A percentile compares a stretch with the other conserved stretches of the same genome.
Conservation (phyloP, 2,888 invertebrate species). For the Alentia gelatinosa region DNA sequence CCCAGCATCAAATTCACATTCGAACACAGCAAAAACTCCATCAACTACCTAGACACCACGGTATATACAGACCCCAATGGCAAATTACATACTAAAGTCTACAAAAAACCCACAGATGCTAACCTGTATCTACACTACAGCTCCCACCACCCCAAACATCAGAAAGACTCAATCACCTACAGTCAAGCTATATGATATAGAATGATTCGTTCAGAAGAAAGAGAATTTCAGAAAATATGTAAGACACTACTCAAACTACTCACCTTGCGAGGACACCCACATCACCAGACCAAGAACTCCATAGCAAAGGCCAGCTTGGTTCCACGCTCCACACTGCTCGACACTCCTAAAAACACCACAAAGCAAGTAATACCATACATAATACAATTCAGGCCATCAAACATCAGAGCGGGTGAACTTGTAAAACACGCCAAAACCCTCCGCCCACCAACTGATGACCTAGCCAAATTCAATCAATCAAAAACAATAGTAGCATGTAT, state of each 20-base stretch:
- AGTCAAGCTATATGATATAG: neutral
- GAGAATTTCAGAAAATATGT: neutral
- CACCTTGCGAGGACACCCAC: neutral
- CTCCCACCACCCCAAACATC: neutral
- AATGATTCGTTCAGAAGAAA: neutral
- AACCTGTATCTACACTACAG: slow-evolving; percentile 13
- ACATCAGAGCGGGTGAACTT: neutral
- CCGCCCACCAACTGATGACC: neutral
- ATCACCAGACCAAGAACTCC: neutral
- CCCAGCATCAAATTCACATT: neutral
- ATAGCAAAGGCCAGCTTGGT: neutral
- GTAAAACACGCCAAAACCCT: neutral
- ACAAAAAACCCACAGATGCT: slow-evolving; percentile 20
- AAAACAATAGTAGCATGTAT: neutral
- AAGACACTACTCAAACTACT: neutral
- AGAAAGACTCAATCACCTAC: slow-evolving; percentile 5
- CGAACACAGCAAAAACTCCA: neutral
- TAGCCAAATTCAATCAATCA: neutral
- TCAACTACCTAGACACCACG: slow-evolving; percentile 37
- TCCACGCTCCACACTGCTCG: neutral
- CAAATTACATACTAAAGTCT: neutral
- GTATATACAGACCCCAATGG: neutral
- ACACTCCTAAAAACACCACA: neutral
- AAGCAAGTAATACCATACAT: neutral
- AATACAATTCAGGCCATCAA: neutral